Evolutionary conservation across 2,113 vertebrate genomes (phyloP), one percentile per base, ranked within the genome.

Genomic region (Phyllostomus hastatus): DNA sequence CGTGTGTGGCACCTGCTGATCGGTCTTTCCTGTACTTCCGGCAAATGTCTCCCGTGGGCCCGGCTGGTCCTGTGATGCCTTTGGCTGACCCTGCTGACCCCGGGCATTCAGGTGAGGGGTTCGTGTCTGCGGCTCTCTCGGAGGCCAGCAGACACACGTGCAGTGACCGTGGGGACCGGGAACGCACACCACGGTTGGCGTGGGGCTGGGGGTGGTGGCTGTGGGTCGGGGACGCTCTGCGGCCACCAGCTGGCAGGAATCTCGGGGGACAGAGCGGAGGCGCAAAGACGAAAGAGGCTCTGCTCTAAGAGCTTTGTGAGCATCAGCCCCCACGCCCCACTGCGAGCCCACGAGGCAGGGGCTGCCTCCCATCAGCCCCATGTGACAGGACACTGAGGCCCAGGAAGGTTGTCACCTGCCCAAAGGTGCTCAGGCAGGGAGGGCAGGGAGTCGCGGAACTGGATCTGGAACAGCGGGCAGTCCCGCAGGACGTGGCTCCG

Each of bases 1-100:
- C 89, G 96, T n/a, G 66, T 95, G 96, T 28, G 87, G 67, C 90
- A 90, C 93, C 94, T 75, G 69, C 76, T 97, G 97, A 95, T 94
- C 94, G 95, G 94, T 93, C 94, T 95, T 97, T 97, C 97, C 98
- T 96, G 95, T 91, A 94, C 96, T 97, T 96, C 95, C 95, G 92
- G 96, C 61, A 16, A 96, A 94, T 72, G 91, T 91, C 94, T 76
- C 84, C 96, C 96, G 96, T 80, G 38, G 89, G 54, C 31, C 50
- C 79, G 2, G 41, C 94, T 93, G 35, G 61, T 81, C 95, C 97
- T 92, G 81, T 38, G 33, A 79, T 64, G 67, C 43, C 92, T 46
- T 35, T 41, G 12, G 92, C 96, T 24, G 57, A 78, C 95, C 96
- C 92, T 89, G 64, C 52, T 35, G 64, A 46, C 4, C 38, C 38